Evolutionary conservation across 2,888 invertebrate genomes (phyloP).

Genomic region (Myopa testacea): DNA sequence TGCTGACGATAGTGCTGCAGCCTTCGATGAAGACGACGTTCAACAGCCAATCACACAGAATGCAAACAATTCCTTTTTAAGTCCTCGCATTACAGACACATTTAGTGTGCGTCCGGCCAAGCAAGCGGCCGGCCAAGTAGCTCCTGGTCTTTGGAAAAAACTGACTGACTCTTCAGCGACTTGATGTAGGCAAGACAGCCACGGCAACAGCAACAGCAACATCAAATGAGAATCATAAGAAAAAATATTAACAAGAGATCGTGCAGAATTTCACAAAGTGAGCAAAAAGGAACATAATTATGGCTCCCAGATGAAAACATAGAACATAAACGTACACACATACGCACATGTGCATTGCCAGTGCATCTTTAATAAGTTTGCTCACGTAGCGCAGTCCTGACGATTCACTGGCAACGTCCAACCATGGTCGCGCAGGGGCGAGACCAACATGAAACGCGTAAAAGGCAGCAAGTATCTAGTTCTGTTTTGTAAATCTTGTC

Average conservation of each 20-base stretch:
- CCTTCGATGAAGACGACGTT: slow-evolving; percentile 25
- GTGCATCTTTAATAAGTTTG: slow-evolving; percentile 31
- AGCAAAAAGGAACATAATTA: slow-evolving; percentile 3
- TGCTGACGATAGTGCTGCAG: slow-evolving; percentile 14
- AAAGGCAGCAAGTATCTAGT: too few species aligned
- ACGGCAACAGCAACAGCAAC: background rate
- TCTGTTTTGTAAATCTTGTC: too few species aligned
- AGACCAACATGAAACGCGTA: too few species aligned
- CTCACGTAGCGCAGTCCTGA: slow-evolving; percentile 27
- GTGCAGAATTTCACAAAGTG: slow-evolving; percentile 2
- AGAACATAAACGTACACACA: background rate
- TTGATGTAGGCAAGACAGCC: background rate
- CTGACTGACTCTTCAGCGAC: background rate
- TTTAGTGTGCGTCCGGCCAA: slow-evolving; percentile 25
- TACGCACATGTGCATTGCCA: background rate
- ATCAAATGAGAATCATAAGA: background rate
- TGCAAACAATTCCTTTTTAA: slow-evolving; percentile 40
- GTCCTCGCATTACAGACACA: slow-evolving; percentile 15
- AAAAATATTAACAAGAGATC: slow-evolving; percentile 9
- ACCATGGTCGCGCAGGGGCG: background rate
- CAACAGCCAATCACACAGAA: slow-evolving; percentile 32
- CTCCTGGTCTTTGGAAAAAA: slow-evolving; percentile 27
- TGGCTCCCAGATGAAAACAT: background rate
- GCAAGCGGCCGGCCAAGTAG: slow-evolving; percentile 23
- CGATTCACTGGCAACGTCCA: slow-evolving; percentile 12